Conservation (phyloP, 2,797 vertebrate genomes). For the Microhierax caerulescens region DNA sequence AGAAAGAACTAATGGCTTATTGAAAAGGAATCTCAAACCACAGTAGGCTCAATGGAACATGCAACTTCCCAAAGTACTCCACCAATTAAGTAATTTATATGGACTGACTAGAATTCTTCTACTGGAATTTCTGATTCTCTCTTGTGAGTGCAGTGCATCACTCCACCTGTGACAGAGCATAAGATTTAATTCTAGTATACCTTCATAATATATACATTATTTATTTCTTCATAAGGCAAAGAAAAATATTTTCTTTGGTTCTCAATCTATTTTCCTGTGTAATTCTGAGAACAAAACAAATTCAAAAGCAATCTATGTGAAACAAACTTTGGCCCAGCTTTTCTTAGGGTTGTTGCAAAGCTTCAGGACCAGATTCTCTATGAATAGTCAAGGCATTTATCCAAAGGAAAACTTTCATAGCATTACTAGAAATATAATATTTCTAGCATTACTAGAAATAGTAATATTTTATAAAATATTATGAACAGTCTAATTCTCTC, state of each 20-base stretch:
- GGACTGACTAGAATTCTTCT: background rate
- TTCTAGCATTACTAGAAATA: background rate
- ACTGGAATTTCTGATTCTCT: background rate
- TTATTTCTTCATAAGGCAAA: background rate
- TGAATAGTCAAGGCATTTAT: background rate
- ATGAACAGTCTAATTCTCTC: background rate
- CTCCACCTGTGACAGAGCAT: background rate
- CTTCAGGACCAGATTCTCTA: background rate
- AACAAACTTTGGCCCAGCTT: background rate
- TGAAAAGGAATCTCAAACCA: background rate
- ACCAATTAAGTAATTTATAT: no score
- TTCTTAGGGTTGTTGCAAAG: background rate
- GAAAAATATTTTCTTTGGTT: background rate
- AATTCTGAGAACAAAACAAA: background rate
- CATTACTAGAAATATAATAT: background rate
- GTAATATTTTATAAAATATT: background rate
- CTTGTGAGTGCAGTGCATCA: background rate
- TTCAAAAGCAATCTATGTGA: background rate
- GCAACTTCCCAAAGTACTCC: no score
- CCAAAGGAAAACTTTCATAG: background rate
- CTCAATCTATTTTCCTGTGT: background rate
- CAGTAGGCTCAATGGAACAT: no score
- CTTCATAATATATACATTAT: background rate
- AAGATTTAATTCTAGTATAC: background rate
- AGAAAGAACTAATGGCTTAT: background rate